phyloP scores from a whole-genome alignment of 2,888 invertebrate genomes.

The Pristionchus exspectatus region DNA sequence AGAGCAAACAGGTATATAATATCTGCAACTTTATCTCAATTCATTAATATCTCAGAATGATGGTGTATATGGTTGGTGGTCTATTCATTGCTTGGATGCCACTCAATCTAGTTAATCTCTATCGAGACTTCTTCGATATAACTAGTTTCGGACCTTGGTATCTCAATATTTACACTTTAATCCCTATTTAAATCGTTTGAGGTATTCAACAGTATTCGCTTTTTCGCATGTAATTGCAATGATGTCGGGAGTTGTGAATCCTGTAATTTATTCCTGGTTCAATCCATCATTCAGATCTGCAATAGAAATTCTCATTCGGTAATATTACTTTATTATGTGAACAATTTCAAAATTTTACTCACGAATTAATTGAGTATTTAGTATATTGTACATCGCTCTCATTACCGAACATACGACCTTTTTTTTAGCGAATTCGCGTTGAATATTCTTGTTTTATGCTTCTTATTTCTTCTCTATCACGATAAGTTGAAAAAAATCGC shows the following conservation, averaged over 20 bases:
- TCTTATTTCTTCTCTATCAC: too few relatives aligned
- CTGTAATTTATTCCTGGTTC: slow-evolving; percentile 77
- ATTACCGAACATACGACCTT: too few relatives aligned
- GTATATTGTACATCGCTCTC: too few relatives aligned
- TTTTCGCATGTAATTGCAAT: slow-evolving; percentile 75
- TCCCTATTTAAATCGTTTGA: neutral
- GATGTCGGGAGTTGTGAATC: slow-evolving; percentile 76
- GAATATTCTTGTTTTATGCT: too few relatives aligned
- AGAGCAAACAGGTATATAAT: slow-evolving; percentile 65
- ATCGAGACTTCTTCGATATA: slow-evolving; percentile 71
- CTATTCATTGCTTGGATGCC: slow-evolving; percentile 78
- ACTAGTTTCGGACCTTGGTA: slow-evolving; percentile 37
- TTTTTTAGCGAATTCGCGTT: too few relatives aligned
- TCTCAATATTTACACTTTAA: neutral
- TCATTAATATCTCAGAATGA: slow-evolving; percentile 67
- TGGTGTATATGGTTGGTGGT: slow-evolving; percentile 76
- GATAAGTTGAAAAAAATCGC: too few relatives aligned
- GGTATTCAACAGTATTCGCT: slow-evolving; percentile 74
- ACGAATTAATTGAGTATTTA: too few relatives aligned
- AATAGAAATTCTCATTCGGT: slow-evolving; percentile 1
- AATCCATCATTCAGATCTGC: slow-evolving; percentile 46
- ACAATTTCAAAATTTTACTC: neutral
- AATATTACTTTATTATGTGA: neutral
- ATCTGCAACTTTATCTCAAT: too few relatives aligned
- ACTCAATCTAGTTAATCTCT: slow-evolving; percentile 75